Evolutionary conservation across 2,113 vertebrate genomes (phyloP), one percentile per base, ranked within the genome.

Genomic region (Gnathonemus longibarbis): DNA sequence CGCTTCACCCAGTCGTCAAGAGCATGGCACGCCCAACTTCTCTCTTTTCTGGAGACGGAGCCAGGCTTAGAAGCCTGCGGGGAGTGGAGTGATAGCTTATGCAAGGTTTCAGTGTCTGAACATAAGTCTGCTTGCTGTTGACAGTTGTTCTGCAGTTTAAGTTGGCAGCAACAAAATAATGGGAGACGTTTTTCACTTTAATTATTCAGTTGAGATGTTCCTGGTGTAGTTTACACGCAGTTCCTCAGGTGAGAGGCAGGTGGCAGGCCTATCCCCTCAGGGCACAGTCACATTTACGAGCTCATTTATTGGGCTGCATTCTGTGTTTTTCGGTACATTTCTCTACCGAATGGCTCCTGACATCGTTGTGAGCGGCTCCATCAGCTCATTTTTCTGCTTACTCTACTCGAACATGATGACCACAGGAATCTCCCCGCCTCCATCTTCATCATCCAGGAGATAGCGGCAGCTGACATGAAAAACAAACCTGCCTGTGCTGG

Each of bases 301-400:
- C 62, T 70, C 62, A 70, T 70, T 11, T 70, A 70, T 70, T 27
- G 9, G 62, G 62, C 62, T 70, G 10, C 10, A 31, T 70, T 70
- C n/a, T 70, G 62, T 70, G 19, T 70, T 31, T 31, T 70, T 31
- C 7, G 10, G 62, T 66, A 66, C n/a, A 27, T 66, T 4, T 66
- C 48, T 50, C n/a, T 52, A 19, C 9, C 6, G 5, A 31, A 45
- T 19, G 48, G 48, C 48, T 19, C 21, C 21, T 48, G 13, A 24
- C 24, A 31, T 88, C 50, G 10, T 19, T 53, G 53, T 52, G 35
- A 6, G 53, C 13, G 8, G 52, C 35, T 52, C n/a, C 49, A 42
- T 85, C 52, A 53, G 89, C 53, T 50, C 58, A 87, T 89, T 89
- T 80, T 83, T 89, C 88, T 89, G n/a, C 88, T 89, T 21, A 89